Base-by-base conservation (phyloP, 2,113 vertebrate species). In the Proterorhinus semilunaris region DNA sequence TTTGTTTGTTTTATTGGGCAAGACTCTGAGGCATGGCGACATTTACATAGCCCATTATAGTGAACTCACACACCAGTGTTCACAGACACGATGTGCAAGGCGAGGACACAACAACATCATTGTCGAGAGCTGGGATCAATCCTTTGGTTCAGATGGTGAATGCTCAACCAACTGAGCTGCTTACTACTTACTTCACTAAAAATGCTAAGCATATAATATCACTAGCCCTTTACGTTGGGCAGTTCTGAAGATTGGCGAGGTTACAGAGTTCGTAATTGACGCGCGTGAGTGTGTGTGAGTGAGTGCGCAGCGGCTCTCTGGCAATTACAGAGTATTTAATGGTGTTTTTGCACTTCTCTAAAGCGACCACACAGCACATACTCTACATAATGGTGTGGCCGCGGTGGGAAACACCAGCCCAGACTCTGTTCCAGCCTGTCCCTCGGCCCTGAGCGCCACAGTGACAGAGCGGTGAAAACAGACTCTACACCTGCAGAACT, bases 351-450 rank as follows among this genome's bases (percentile, higher is more conserved):
- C 53, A 55, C 53, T 55, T 55, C 8, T 21, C 17, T 55, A 21
- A 55, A 27, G 66, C 71, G 50, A 16, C 72, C 21, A 50, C 49
- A 15, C 36, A 4, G 76, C 73, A 81, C 67, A 76, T 54, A 71
- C 67, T 68, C 55, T 65, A 68, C 69, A 75, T 69, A 68, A 64
- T 49, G 74, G 72, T 6, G 43, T 61, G 53, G 49, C 70, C 6
- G 48, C 71, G 76, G 70, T 89, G 77, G 74, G 77, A 86, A 86
- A 83, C 74, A 77, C 77, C 70, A 62, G 68, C 3, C 6, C 71
- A 76, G 82, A 70, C 64, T 81, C 77, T 89, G 85, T 87, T 85
- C 71, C 47, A 73, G 77, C 85, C 75, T 86, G 81, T 84, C 72
- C 55, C 63, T 80, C 69, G 68, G 77, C 12, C 67, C 27, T 59